These are phyloP conservation scores for Dione juno DNA, from an alignment of 2,888 invertebrate species.

Conservation along the genomic window DNA sequence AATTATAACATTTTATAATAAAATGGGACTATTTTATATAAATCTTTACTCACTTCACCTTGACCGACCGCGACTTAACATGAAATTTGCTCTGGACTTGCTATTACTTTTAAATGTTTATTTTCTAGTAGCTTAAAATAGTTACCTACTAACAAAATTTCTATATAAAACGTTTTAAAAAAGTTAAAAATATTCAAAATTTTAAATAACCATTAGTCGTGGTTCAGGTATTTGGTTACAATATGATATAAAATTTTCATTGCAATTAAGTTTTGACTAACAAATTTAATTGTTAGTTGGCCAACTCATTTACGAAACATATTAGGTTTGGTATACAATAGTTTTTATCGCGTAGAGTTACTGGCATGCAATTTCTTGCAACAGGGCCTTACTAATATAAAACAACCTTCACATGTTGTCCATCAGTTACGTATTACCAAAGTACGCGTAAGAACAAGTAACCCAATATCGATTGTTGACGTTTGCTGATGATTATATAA, in stretches of 20 bases:
- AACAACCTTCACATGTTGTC: constrained; percentile 41
- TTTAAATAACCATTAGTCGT: background rate
- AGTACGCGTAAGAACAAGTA: constrained; percentile 50
- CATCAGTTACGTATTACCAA: constrained; percentile 50
- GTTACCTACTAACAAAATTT: background rate
- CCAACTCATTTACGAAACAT: constrained; percentile 38
- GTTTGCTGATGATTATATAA: constrained; percentile 55
- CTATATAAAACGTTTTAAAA: background rate
- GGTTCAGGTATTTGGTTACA: constrained; percentile 3
- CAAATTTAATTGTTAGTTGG: constrained; percentile 28
- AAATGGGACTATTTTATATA: background rate
- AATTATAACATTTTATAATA: constrained; percentile 6
- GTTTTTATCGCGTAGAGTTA: constrained; percentile 41
- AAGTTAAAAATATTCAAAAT: background rate
- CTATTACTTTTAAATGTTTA: constrained; percentile 28
- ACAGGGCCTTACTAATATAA: constrained; percentile 35
- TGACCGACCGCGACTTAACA: constrained; percentile 40
- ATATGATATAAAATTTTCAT: constrained; percentile 13
- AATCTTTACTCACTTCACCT: constrained; percentile 40
- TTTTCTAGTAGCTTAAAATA: constrained; percentile 18
- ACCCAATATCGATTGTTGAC: constrained; percentile 52
- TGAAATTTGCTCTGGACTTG: constrained; percentile 33
- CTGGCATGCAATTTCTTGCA: constrained; percentile 44
- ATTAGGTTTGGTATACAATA: constrained; percentile 25
- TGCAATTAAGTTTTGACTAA: constrained; percentile 16